Percentiles rank a stretch among this genome's conserved stretches.
phyloP scores from a whole-genome alignment of 2,888 invertebrate genomes.

The Norana najaformis region DNA sequence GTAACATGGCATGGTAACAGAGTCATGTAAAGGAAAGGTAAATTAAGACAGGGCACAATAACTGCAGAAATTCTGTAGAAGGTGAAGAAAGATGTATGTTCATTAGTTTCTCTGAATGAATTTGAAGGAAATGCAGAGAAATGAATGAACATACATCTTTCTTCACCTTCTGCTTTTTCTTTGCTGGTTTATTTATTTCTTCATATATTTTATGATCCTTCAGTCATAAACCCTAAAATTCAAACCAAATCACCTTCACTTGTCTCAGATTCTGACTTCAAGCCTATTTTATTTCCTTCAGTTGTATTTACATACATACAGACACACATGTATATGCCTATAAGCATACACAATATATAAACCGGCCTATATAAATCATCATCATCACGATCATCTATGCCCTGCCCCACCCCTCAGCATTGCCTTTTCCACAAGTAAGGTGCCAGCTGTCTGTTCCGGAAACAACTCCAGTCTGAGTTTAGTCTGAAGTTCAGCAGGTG shows the following conservation, averaged over 20 bases:
- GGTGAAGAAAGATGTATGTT: too few relatives aligned
- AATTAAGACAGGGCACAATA: neutral
- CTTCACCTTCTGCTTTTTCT: slow-evolving; percentile 24
- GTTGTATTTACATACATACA: neutral
- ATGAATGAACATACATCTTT: slow-evolving; percentile 17
- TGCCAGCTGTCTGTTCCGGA: too few relatives aligned
- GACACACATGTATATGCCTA: too few relatives aligned
- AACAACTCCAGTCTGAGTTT: too few relatives aligned
- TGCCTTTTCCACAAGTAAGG: too few relatives aligned
- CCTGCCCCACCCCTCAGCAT: too few relatives aligned
- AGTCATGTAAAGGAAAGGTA: neutral
- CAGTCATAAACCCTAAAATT: slow-evolving; percentile 33
- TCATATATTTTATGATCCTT: slow-evolving; percentile 36
- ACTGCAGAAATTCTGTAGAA: neutral
- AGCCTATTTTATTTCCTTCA: neutral
- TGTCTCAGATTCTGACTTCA: neutral
- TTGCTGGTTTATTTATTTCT: slow-evolving; percentile 32
- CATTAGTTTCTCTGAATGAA: too few relatives aligned
- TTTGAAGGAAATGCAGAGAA: neutral
- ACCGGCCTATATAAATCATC: neutral
- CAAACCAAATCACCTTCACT: neutral
- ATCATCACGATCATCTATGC: too few relatives aligned
- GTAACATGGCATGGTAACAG: neutral
- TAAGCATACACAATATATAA: neutral
- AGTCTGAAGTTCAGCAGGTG: too few relatives aligned